phyloP scores from a whole-genome alignment of 2,113 vertebrate genomes.

The Pycnonotus jocosus region DNA sequence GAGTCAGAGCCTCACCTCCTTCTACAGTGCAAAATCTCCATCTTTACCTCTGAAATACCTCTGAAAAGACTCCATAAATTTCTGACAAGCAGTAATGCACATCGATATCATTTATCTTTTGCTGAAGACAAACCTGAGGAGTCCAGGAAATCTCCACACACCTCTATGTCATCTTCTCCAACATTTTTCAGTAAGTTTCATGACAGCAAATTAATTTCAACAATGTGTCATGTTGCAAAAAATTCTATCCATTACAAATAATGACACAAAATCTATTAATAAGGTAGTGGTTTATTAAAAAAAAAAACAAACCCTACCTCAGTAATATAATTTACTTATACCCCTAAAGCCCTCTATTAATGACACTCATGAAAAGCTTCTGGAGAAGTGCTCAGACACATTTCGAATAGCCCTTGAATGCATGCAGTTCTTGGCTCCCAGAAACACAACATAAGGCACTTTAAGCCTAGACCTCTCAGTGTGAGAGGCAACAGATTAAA shows the following conservation, averaged over 20 bases:
- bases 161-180: not conserved
- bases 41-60: not conserved
- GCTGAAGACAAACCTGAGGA: not conserved
- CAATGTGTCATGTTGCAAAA: fast-evolving
- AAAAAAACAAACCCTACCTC: not conserved
- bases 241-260: not conserved
- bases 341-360: not conserved
- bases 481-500: not conserved
- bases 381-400: not conserved
- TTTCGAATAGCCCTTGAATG: not conserved
- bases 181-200: not conserved
- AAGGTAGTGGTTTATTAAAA: not conserved
- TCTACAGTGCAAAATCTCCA: not conserved
- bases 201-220: not conserved
- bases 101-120: not conserved
- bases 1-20: not conserved
- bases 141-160: not conserved
- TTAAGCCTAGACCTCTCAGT: not conserved
- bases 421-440: not conserved
- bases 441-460: not conserved
- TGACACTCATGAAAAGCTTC: not conserved
- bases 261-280: not conserved
- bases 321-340: not conserved
- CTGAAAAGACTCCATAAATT: not conserved
- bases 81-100: not conserved